Percentiles rank a stretch among this genome's conserved stretches.
Evolutionary conservation across 2,888 invertebrate species (phyloP).

Genomic region (Polyommatus iphigenia): DNA sequence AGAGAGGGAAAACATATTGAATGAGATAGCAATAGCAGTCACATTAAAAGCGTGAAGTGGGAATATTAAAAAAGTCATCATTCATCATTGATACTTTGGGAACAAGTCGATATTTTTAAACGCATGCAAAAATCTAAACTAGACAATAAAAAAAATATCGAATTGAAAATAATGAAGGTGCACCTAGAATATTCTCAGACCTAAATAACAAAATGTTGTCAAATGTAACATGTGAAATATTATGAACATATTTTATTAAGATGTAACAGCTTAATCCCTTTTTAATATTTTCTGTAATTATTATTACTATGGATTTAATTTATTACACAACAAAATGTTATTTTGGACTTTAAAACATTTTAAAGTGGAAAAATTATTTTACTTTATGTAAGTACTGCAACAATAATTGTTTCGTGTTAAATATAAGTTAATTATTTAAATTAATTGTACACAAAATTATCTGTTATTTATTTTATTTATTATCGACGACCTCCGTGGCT

Average conservation of each 20-base stretch:
- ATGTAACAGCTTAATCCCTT: background rate
- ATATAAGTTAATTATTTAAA: too few relatives aligned
- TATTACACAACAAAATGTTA: background rate
- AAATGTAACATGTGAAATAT: background rate
- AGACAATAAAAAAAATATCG: background rate
- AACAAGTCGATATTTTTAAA: background rate
- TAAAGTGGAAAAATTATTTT: background rate
- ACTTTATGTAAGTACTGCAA: background rate
- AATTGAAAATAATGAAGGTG: background rate
- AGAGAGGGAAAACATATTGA: background rate
- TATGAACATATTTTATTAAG: too few relatives aligned
- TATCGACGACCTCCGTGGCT: too few relatives aligned
- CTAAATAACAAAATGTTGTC: background rate
- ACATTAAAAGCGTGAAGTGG: background rate
- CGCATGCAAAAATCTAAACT: background rate
- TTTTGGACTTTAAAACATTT: background rate
- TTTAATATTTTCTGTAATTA: background rate
- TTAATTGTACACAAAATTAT: background rate
- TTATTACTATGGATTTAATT: background rate
- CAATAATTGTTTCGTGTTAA: too few relatives aligned
- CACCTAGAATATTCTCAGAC: background rate
- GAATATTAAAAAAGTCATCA: background rate
- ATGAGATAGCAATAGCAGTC: conserved; percentile 6
- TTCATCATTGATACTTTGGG: background rate
- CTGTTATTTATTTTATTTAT: too few relatives aligned